These are phyloP conservation scores for Nymphalis urticae DNA, from an alignment of 2,888 invertebrate genomes.

Conservation along the genomic window DNA sequence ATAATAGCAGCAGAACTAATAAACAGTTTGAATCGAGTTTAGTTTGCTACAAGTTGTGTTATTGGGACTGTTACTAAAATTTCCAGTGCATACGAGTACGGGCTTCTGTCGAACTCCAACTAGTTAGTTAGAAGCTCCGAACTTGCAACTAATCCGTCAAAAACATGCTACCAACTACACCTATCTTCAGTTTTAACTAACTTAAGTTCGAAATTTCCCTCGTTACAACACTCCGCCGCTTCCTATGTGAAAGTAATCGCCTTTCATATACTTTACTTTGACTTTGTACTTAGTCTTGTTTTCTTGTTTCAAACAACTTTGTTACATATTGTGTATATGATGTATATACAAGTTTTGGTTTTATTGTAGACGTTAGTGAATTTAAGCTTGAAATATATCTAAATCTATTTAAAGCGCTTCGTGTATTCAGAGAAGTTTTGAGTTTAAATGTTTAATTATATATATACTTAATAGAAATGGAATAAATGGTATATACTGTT, in stretches of 20 bases:
- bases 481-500: too few species aligned
- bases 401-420: not conserved
- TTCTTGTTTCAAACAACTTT: slow-evolving; percentile 17
- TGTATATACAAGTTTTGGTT: not conserved
- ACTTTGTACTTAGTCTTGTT: slow-evolving; percentile 16
- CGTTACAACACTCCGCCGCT: slow-evolving; percentile 33
- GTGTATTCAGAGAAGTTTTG: not conserved
- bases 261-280: slow-evolving; percentile 30
- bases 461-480: too few species aligned
- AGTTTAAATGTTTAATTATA: too few species aligned
- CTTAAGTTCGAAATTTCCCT: slow-evolving; percentile 38
- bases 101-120: slow-evolving; percentile 26
- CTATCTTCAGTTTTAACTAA: slow-evolving; percentile 44
- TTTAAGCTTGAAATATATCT: too few species aligned
- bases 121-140: slow-evolving; percentile 30
- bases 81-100: slow-evolving; percentile 23
- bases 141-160: slow-evolving; percentile 62
- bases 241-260: slow-evolving; percentile 34
- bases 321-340: not conserved
- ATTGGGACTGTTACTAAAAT: slow-evolving; percentile 31
- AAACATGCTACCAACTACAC: slow-evolving; percentile 59
- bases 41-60: slow-evolving; percentile 27
- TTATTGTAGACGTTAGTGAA: not conserved
- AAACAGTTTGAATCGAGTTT: slow-evolving; percentile 29
- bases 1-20: slow-evolving; percentile 19